phyloP scores from a whole-genome alignment of 2,888 invertebrate species.

The Brachyptera risi region DNA sequence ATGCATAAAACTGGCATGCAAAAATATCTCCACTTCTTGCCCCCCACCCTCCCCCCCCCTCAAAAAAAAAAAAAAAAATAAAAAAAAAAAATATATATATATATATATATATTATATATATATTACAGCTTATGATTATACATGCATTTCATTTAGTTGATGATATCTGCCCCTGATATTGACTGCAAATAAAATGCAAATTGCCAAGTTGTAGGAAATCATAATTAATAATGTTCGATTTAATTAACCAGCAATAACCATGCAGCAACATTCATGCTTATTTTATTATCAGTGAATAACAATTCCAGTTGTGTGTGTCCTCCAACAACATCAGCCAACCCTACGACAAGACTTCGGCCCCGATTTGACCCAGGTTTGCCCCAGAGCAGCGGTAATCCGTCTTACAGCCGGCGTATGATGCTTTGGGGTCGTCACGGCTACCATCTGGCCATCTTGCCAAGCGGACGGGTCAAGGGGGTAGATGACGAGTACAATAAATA shows the following conservation, averaged over 20 bases:
- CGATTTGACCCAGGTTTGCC: neutral
- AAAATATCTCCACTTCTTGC: too few relatives aligned
- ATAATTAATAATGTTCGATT: neutral
- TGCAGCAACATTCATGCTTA: neutral
- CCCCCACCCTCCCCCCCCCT: too few relatives aligned
- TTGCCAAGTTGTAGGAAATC: neutral
- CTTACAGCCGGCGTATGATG: conserved; percentile 50
- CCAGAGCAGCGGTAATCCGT: conserved; percentile 42
- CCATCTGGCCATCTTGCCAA: conserved; percentile 51
- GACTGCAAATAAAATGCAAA: too few relatives aligned
- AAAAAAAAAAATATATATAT: too few relatives aligned
- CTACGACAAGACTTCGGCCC: neutral
- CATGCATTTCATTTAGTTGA: too few relatives aligned
- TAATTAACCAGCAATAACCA: neutral
- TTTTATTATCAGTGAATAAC: neutral
- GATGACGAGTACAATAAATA: conserved; percentile 49
- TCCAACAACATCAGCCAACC: neutral
- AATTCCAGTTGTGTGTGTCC: neutral
- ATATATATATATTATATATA: too few relatives aligned
- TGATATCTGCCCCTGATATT: too few relatives aligned
- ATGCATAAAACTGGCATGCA: too few relatives aligned
- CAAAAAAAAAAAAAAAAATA: too few relatives aligned
- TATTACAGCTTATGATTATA: too few relatives aligned
- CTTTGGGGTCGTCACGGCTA: conserved; percentile 54
- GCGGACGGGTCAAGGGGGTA: conserved; percentile 51